A percentile compares a stretch with the other conserved stretches of the same genome.
Evolutionary conservation across 2,113 vertebrate genomes (phyloP).

Genomic region (Gasterosteus aculeatus): DNA sequence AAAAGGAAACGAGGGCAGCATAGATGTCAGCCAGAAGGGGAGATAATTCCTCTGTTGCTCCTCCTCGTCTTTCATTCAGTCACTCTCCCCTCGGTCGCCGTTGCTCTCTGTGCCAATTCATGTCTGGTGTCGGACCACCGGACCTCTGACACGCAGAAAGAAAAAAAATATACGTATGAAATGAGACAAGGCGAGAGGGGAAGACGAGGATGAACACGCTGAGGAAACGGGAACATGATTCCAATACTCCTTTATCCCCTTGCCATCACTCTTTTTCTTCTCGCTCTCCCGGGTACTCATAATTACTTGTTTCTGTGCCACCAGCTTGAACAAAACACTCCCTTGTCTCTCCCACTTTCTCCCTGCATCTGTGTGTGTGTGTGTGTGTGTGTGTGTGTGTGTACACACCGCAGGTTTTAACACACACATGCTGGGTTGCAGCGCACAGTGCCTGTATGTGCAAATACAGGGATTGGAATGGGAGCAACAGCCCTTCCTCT

Average conservation of each 20-base stretch:
- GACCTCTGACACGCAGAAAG: constrained; percentile 18
- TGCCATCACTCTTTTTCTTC: constrained; percentile 20
- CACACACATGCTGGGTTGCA: constrained; percentile 6
- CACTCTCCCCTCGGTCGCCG: constrained; percentile 10
- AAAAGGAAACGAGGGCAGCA: constrained; percentile 41
- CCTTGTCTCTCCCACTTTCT: constrained; percentile 49
- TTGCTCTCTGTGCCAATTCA: constrained; percentile 35
- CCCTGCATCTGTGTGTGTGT: constrained; percentile 23
- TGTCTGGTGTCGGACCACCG: constrained; percentile 62
- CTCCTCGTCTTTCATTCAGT: constrained; percentile 22
- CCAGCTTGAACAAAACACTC: constrained; percentile 59
- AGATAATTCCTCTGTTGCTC: constrained; percentile 72
- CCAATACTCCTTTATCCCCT: constrained; percentile 18
- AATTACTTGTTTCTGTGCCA: constrained; percentile 67
- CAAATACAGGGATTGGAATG: constrained; percentile 7
- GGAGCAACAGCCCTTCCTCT: neutral
- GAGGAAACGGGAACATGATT: neutral
- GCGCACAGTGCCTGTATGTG: neutral
- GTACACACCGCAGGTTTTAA: constrained; percentile 29
- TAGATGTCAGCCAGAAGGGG: constrained; percentile 58
- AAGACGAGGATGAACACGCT: neutral
- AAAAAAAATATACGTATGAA: neutral
- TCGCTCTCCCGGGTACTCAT: constrained; percentile 39
- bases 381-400: neutral
- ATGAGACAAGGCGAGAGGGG: neutral